Conservation (phyloP, 1,140 invertebrate species). For the Cylas formicarius region DNA sequence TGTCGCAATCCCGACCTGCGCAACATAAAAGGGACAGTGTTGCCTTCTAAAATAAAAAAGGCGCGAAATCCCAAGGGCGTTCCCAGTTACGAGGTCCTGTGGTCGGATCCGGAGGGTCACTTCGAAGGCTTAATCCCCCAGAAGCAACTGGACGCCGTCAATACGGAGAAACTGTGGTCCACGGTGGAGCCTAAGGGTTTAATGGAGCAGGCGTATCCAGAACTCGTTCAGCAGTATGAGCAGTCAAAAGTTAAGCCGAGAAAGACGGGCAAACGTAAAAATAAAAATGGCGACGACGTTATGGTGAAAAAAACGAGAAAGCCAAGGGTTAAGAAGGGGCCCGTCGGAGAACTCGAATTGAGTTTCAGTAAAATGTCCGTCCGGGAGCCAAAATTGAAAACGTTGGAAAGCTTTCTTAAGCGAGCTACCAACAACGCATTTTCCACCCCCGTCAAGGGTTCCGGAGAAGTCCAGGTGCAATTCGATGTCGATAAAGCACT, state of each 20-base stretch:
- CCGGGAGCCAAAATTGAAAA: constrained; percentile 5
- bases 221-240: constrained; percentile 54
- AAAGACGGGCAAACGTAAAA: constrained; percentile 43
- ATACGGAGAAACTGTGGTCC: constrained; percentile 46
- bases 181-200: constrained; percentile 62
- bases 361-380: constrained; percentile 21
- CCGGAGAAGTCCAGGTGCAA: background rate
- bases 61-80: constrained; percentile 54
- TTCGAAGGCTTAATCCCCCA: constrained; percentile 53
- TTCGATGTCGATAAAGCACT: constrained; percentile 4
- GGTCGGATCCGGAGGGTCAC: constrained; percentile 50
- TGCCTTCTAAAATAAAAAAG: constrained; percentile 52
- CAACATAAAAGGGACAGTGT: constrained; percentile 33
- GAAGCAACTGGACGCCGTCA: constrained; percentile 42
- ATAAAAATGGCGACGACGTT: too few species aligned
- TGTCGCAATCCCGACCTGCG: constrained; percentile 39
- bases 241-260: constrained; percentile 48
- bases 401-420: constrained; percentile 13
- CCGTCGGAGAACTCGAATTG: constrained; percentile 24
- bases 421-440: constrained; percentile 1
- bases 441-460: constrained; percentile 1
- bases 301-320: constrained; percentile 38
- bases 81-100: constrained; percentile 63
- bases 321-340: constrained; percentile 19
- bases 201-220: constrained; percentile 58